A percentile compares a stretch with the other conserved stretches of the same genome.
Conservation (phyloP, 2,888 invertebrate genomes). For the Chrysolina americana region DNA sequence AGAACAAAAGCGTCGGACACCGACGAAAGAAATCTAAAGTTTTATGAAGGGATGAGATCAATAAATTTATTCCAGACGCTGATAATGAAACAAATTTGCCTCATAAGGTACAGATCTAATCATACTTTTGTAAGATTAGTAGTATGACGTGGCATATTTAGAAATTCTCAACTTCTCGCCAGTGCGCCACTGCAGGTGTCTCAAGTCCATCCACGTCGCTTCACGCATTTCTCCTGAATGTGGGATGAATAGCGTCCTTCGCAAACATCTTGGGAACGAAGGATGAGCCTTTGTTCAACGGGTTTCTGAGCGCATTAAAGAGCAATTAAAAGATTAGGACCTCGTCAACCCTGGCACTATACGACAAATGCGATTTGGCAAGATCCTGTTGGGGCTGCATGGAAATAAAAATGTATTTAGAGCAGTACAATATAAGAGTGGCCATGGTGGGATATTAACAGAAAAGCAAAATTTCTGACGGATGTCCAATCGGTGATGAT, state of each 20-base stretch:
- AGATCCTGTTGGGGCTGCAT: slow-evolving; percentile 9
- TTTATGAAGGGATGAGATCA: no score
- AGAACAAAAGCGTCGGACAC: no score
- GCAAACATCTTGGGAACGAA: slow-evolving; percentile 38
- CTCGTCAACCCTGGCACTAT: slow-evolving; percentile 33
- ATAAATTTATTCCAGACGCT: no score
- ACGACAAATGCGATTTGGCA: slow-evolving; percentile 37
- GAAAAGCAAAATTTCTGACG: no score
- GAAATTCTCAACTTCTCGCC: neutral
- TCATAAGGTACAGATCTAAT: no score
- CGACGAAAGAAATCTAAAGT: no score
- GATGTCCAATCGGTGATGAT: no score
- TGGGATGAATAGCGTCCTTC: slow-evolving; percentile 23
- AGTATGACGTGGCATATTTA: no score
- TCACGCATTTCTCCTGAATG: neutral
- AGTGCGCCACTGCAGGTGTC: neutral
- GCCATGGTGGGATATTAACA: no score
- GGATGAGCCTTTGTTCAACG: slow-evolving; percentile 35
- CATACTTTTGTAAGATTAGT: no score
- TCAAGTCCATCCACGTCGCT: neutral
- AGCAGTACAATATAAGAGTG: no score
- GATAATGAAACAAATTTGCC: no score
- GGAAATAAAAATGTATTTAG: neutral
- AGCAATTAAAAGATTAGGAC: slow-evolving; percentile 41
- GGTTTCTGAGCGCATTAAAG: slow-evolving; percentile 35